Base-by-base conservation (phyloP, 1,140 invertebrate species). In the Reticulitermes speratus region DNA sequence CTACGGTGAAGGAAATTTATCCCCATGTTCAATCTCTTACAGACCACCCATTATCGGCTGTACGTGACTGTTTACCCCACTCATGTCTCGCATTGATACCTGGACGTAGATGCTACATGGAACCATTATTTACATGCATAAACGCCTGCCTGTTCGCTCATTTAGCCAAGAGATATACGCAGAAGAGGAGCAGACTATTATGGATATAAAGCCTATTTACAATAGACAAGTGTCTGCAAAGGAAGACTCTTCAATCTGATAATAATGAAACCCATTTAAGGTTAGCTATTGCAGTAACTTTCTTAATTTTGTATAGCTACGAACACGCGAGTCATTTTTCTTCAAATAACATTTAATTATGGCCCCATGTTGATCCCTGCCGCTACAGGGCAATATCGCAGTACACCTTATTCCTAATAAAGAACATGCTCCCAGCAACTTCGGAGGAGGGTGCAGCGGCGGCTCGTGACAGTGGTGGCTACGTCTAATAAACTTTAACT, bases 271-370 rank as follows among this genome's bases (percentile, higher is more conserved):
- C 7, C 6, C 65, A 75, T 30, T 30, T 2, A 75, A 30, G 65
- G 25, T 75, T 75, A 75, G 21, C 8, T 65, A 23, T 9, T 30
- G 3, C 2, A 9, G 25, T 0, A 30, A 30, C n/a, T 75, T 30
- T 25, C 65, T 30, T 75, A 75, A n/a, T 75, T 75, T 75, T 30
- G 65, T 75, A 75, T 30, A 75, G 25, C 38, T 38, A 38, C 38
- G 38, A 2, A 38, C 14, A 48, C 25, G 25, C 14, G 14, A 25
- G 65, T 75, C 65, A 75, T 75, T 30, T 75, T 75, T 75, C 65
- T 75, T 75, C 25, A 75, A 30, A 75, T 75, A 75, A 75, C n/a
- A 75, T 75, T 75, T 75, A 75, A 75, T 30, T 75, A 75, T 75
- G n/a, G 65, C 25, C 65, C 65, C 25, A 75, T 75, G 25, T 30